These are phyloP conservation scores for Brotula barbata DNA, from an alignment of 2,797 vertebrate species.

Conservation along the genomic window DNA sequence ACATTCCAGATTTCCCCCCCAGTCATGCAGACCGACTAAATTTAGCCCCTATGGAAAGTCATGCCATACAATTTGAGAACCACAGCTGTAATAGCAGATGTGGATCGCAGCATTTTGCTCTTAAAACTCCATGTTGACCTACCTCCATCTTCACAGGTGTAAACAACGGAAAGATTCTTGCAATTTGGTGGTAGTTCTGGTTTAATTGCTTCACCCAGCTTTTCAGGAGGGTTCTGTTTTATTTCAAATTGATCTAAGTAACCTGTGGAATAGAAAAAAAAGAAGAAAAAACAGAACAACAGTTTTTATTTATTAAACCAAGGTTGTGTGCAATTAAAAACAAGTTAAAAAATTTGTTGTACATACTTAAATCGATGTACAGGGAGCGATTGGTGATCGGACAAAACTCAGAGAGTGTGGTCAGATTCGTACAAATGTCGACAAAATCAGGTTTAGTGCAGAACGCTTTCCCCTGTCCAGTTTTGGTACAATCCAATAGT, in stretches of 20 bases:
- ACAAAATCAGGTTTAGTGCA: slow-evolving; percentile 8
- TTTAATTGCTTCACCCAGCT: slow-evolving; percentile 14
- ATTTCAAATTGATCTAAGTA: slow-evolving; percentile 14
- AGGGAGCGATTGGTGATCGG: accelerated
- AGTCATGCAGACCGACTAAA: no score
- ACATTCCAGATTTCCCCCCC: no score
- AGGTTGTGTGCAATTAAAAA: no score
- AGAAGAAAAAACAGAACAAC: accelerated
- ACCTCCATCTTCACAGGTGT: slow-evolving; percentile 49
- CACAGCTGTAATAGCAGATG: no score
- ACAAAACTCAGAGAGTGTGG: background rate
- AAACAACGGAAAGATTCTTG: background rate
- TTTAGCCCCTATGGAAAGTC: no score
- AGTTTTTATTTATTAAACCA: no score
- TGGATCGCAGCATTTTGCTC: background rate
- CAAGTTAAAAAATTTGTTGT: background rate
- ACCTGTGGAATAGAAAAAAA: slow-evolving; percentile 12
- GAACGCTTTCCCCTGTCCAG: accelerated
- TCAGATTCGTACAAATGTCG: slow-evolving; percentile 33
- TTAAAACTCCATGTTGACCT: slow-evolving; percentile 12
- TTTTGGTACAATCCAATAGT: no score
- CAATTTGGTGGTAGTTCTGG: background rate
- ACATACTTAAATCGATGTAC: slow-evolving; percentile 29
- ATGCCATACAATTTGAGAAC: no score
- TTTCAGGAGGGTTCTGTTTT: accelerated